phyloP scores from a whole-genome alignment of 2,888 invertebrate species.

The Trisateles emortualis region DNA sequence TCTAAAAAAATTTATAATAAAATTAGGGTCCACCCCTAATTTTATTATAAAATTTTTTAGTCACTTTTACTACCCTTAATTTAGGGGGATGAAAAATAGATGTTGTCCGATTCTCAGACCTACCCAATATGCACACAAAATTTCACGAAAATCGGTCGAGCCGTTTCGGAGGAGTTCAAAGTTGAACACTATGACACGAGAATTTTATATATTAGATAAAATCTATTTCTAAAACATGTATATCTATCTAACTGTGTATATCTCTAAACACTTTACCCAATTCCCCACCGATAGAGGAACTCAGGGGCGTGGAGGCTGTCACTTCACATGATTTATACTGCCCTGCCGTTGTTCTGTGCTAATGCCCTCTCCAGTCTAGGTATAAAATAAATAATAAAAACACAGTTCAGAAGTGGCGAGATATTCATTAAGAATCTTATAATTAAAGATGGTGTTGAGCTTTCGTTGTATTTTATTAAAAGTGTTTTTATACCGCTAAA shows the following conservation, averaged over 20 bases:
- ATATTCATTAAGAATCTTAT: slow-evolving; percentile 23
- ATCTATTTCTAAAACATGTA: background rate
- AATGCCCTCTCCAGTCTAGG: slow-evolving; percentile 31
- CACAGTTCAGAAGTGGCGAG: slow-evolving; percentile 3
- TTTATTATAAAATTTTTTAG: no score
- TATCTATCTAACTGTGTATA: background rate
- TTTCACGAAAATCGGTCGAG: no score
- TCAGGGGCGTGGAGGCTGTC: slow-evolving; percentile 49
- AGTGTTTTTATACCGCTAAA: no score
- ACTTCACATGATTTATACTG: slow-evolving; percentile 48
- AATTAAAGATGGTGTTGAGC: background rate
- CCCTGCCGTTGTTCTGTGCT: slow-evolving; percentile 41
- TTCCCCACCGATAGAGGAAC: slow-evolving; percentile 10
- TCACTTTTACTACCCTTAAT: no score
- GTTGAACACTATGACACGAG: no score
- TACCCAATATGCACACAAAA: no score
- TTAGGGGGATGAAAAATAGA: no score
- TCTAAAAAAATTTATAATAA: no score
- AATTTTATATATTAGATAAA: background rate
- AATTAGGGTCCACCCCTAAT: no score
- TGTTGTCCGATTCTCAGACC: no score
- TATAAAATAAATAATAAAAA: slow-evolving; percentile 19
- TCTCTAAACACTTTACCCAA: slow-evolving; percentile 8
- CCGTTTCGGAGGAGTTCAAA: no score
- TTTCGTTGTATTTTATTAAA: no score